A percentile compares a stretch with the other conserved stretches of the same genome.
phyloP scores from a whole-genome alignment of 2,113 vertebrate genomes.

The Psittacula cyanocephala region DNA sequence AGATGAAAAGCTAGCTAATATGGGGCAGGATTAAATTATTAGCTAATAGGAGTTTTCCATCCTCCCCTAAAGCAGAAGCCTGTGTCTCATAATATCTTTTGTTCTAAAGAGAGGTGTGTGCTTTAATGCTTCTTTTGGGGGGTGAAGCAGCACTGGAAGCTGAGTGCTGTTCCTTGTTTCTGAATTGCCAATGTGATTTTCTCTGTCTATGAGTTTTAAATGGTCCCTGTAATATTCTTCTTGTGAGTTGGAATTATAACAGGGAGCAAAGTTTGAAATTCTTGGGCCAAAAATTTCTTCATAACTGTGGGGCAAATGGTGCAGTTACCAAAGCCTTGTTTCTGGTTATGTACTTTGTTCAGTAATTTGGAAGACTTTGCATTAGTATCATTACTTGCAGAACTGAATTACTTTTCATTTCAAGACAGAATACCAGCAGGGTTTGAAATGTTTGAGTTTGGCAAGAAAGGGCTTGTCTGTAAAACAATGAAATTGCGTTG shows the following conservation, averaged over 20 bases:
- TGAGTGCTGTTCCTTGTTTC: not conserved
- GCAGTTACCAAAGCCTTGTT: not conserved
- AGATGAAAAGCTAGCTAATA: not conserved
- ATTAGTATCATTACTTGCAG: not conserved
- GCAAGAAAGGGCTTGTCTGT: conserved; percentile 46
- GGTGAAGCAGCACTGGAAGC: not conserved
- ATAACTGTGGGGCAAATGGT: not conserved
- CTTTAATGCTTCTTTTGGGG: not conserved
- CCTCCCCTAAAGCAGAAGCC: not conserved
- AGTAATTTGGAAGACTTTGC: not conserved
- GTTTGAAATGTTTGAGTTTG: conserved; percentile 50
- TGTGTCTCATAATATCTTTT: not conserved
- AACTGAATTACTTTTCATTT: conserved; percentile 37
- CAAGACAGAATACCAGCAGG: conserved; percentile 6
- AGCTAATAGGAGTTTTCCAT: not conserved
- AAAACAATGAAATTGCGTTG: conserved; percentile 64
- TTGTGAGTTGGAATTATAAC: not conserved
- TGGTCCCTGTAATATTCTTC: not conserved
- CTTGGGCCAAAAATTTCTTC: not conserved
- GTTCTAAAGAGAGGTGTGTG: accelerated
- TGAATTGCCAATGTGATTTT: not conserved
- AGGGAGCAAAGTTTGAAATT: not conserved
- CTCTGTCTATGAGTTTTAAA: not conserved
- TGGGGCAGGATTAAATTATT: not conserved
- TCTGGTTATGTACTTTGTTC: not conserved